Evolutionary conservation across 1,140 invertebrate genomes (phyloP), one percentile per base, ranked within the genome.

Genomic region (Maniola jurtina): DNA sequence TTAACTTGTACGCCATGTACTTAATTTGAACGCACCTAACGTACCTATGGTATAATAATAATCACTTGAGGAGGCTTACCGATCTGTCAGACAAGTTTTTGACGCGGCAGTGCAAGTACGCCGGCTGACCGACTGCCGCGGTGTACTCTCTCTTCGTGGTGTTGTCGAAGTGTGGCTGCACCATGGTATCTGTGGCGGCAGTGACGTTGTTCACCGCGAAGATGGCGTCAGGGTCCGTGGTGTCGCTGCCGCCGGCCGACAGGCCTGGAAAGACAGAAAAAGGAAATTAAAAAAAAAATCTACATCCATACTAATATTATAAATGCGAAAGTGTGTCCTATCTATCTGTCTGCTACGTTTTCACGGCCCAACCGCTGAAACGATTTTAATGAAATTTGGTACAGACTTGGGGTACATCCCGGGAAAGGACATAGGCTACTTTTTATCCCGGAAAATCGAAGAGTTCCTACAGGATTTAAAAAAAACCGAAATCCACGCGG

Each of bases 161-260:
- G 87, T 97, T 97, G 89, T 97, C 96, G 86, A 97, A 97, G 87
- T 96, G 96, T 11, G 96, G 96, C 83, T 96, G 95, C 56, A 94
- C 94, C 81, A 96, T 95, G 2, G 71, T 64, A 34, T 81, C 79
- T 0, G 79, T 73, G 1, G 79, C 78, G 25, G 70, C 75, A 9
- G 75, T 78, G 14, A 68, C 66, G 54, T 76, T 79, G 63, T 71
- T 70, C 54, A 64, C 75, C 65, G 65, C 68, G 58, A 79, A 79
- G 25, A 79, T 72, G 14, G 70, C 75, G 56, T 79, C 77, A 8
- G 77, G 75, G 50, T 83, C 77, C 16, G 74, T 76, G 25, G 65
- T 78, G 58, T 77, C 79, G 47, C 75, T 79, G 58, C 79, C 83
- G 16, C 80, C 84, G 25, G 75, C 82, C 45, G 84, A 79, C 50